Conservation (phyloP, 2,113 vertebrate species). For the Pseudorasbora parva region DNA sequence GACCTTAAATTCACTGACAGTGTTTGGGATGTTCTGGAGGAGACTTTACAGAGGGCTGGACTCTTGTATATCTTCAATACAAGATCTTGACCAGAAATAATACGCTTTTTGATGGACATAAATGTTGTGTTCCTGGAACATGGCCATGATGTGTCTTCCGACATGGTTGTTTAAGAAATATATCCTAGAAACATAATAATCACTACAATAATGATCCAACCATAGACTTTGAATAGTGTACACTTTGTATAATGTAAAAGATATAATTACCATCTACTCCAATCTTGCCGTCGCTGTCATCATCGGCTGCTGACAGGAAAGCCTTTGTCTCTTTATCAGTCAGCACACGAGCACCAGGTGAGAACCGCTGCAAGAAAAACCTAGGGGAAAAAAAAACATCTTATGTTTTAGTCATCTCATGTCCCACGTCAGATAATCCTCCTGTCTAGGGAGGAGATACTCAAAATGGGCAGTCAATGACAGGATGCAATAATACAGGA, state of each 20-base stretch:
- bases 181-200: no score
- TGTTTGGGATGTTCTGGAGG: no score
- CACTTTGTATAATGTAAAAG: not conserved
- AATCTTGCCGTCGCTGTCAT: conserved; percentile 90
- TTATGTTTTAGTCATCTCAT: not conserved
- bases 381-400: conserved; percentile 65
- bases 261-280: conserved; percentile 84
- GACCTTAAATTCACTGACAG: no score
- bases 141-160: no score
- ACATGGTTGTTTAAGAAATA: no score
- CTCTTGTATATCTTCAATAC: no score
- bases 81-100: no score
- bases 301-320: conserved; percentile 86
- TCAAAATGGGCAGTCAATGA: not conserved
- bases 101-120: no score
- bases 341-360: conserved; percentile 84
- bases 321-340: conserved; percentile 87
- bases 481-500: not conserved
- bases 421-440: not conserved
- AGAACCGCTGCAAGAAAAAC: conserved; percentile 95
- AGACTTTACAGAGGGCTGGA: no score
- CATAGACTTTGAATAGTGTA: no score
- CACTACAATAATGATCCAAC: no score
- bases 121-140: no score
- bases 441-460: not conserved